Conservation (phyloP, 2,797 vertebrate genomes). For the Chelon labrosus region DNA sequence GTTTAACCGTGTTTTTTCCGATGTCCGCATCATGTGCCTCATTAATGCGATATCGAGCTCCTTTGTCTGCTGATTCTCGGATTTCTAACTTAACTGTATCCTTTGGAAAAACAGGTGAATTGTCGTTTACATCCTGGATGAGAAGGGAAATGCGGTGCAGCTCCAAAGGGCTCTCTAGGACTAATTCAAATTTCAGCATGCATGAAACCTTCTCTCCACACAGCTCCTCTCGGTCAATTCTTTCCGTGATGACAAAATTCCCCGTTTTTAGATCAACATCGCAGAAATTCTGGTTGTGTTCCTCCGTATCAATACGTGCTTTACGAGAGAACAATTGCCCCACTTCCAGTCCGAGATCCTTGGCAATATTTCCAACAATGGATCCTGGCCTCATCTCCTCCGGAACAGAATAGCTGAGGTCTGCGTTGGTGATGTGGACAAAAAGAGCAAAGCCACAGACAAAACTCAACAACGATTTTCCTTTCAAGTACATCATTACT, state of each 20-base stretch:
- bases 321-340: constrained; percentile 45
- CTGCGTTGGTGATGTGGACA: constrained; percentile 26
- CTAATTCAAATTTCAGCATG: constrained; percentile 59
- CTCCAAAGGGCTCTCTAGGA: constrained; percentile 66
- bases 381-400: constrained; percentile 67
- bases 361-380: constrained; percentile 70
- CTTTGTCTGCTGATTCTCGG: neutral
- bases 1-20: constrained; percentile 56
- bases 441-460: neutral
- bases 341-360: constrained; percentile 59
- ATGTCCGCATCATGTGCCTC: constrained; percentile 66
- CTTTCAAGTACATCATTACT: constrained; percentile 8
- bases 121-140: constrained; percentile 68
- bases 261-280: constrained; percentile 54
- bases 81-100: constrained; percentile 62
- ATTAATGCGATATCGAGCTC: constrained; percentile 44
- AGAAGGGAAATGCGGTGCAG: constrained; percentile 60
- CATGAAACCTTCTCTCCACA: constrained; percentile 71
- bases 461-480: neutral
- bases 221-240: constrained; percentile 75
- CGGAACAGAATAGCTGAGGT: constrained; percentile 61
- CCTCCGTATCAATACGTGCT: constrained; percentile 63
- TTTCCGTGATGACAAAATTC: constrained; percentile 64
- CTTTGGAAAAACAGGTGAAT: constrained; percentile 58
- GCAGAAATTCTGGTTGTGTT: constrained; percentile 41